Percentiles rank a stretch among this genome's conserved stretches.
phyloP scores from a whole-genome alignment of 2,113 vertebrate species.

The Polypterus senegalus region DNA sequence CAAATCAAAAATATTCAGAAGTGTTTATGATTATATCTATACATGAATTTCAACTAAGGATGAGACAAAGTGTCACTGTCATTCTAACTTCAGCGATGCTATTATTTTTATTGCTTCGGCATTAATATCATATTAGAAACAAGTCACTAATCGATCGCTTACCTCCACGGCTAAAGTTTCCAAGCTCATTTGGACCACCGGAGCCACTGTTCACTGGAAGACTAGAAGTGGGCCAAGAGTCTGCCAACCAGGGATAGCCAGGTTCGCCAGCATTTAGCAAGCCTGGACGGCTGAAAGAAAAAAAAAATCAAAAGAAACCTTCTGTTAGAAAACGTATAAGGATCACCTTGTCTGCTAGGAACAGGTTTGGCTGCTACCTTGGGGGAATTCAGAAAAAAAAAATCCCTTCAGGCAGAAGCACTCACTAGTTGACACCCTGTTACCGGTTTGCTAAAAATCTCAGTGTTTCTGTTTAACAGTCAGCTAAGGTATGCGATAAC shows the following conservation, averaged over 20 bases:
- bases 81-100: too few relatives aligned
- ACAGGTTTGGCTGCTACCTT: slow-evolving; percentile 14
- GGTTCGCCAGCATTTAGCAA: slow-evolving; percentile 81
- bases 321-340: slow-evolving; percentile 25
- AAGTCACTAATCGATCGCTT: slow-evolving; percentile 15
- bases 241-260: slow-evolving; percentile 91
- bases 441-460: slow-evolving; percentile 21
- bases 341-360: slow-evolving; percentile 16
- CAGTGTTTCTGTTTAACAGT: neutral
- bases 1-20: too few relatives aligned
- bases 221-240: slow-evolving; percentile 94
- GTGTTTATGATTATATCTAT: too few relatives aligned
- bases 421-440: slow-evolving; percentile 24
- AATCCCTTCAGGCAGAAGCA: slow-evolving; percentile 32
- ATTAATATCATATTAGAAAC: neutral
- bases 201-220: slow-evolving; percentile 85
- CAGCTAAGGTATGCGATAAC: neutral
- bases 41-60: too few relatives aligned
- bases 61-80: too few relatives aligned
- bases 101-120: too few relatives aligned
- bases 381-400: slow-evolving; percentile 13
- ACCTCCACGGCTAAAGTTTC: slow-evolving; percentile 91
- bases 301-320: slow-evolving; percentile 22
- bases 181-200: slow-evolving; percentile 80
- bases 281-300: slow-evolving; percentile 72